Evolutionary conservation across 1,140 invertebrate species (phyloP).

Genomic region (Polypedilum pembai): DNA sequence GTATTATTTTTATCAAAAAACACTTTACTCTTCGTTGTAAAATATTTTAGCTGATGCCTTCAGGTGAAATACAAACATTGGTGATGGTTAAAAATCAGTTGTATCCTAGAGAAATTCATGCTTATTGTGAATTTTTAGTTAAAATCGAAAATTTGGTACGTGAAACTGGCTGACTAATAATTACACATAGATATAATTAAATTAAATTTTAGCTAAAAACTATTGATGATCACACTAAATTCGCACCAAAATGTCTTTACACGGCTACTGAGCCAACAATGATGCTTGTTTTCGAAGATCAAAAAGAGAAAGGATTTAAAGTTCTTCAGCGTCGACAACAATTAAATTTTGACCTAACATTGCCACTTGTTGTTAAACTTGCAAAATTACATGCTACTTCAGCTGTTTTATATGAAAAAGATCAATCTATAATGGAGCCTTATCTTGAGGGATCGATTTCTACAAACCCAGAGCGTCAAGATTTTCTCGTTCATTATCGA

Average conservation of each 20-base stretch:
- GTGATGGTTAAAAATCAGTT: not conserved
- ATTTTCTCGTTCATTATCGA: slow-evolving; percentile 35
- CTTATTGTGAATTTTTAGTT: not conserved
- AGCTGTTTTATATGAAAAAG: slow-evolving; percentile 7
- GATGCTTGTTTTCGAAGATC: slow-evolving; percentile 39
- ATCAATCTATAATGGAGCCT: slow-evolving; percentile 38
- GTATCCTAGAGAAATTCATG: not conserved
- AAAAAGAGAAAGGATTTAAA: slow-evolving; percentile 37
- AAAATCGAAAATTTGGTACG: not conserved
- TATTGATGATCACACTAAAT: slow-evolving; percentile 5
- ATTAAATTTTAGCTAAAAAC: not conserved
- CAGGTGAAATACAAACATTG: not conserved
- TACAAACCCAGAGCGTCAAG: slow-evolving; percentile 40
- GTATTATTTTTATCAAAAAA: not conserved
- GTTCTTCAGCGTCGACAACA: slow-evolving; percentile 40
- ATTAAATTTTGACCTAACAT: slow-evolving; percentile 39
- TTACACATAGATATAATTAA: not conserved
- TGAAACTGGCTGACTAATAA: not conserved
- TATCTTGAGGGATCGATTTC: slow-evolving; percentile 41
- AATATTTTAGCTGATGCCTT: not conserved
- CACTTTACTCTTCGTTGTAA: not conserved
- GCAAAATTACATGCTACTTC: slow-evolving; percentile 31
- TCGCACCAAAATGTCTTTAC: not conserved
- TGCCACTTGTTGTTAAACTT: slow-evolving; percentile 37
- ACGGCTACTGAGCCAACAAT: slow-evolving; percentile 35